Evolutionary conservation across 2,113 vertebrate species (phyloP).

Genomic region (Thymallus thymallus): DNA sequence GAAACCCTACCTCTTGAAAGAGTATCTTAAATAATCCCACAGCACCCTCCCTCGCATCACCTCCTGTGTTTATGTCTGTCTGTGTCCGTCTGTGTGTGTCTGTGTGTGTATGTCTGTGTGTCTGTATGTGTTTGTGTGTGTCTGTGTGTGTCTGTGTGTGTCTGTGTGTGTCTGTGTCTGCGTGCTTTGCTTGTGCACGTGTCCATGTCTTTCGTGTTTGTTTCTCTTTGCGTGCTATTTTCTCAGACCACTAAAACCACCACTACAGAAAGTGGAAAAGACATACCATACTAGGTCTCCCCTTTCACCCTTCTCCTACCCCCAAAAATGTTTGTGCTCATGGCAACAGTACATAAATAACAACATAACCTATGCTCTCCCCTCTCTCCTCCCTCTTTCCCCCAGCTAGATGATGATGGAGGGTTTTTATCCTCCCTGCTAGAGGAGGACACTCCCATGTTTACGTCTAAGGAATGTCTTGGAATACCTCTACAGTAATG

Average conservation of each 20-base stretch:
- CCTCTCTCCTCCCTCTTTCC: neutral
- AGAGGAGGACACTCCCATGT: constrained; percentile 44
- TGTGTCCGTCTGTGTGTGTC: too few relatives aligned
- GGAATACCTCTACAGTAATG: constrained; percentile 42
- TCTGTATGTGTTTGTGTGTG: neutral
- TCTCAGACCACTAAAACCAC: neutral
- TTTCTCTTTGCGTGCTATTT: too few relatives aligned
- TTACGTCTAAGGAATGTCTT: constrained; percentile 49
- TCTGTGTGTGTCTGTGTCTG: too few relatives aligned
- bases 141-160: neutral
- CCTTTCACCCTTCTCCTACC: neutral
- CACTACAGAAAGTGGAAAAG: neutral
- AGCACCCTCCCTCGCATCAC: too few relatives aligned
- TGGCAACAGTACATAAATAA: constrained; percentile 41
- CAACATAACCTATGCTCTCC: constrained; percentile 23
- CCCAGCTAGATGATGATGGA: constrained; percentile 39
- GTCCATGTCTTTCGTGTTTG: too few relatives aligned
- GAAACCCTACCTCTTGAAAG: too few relatives aligned
- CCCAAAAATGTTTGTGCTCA: constrained; percentile 45
- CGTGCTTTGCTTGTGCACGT: neutral
- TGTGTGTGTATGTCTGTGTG: too few relatives aligned
- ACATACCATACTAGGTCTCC: neutral
- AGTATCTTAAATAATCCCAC: too few relatives aligned
- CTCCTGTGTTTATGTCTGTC: too few relatives aligned
- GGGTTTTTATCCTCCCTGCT: constrained; percentile 37